Conservation (phyloP, 2,113 vertebrate species). For the Mus pahari region DNA sequence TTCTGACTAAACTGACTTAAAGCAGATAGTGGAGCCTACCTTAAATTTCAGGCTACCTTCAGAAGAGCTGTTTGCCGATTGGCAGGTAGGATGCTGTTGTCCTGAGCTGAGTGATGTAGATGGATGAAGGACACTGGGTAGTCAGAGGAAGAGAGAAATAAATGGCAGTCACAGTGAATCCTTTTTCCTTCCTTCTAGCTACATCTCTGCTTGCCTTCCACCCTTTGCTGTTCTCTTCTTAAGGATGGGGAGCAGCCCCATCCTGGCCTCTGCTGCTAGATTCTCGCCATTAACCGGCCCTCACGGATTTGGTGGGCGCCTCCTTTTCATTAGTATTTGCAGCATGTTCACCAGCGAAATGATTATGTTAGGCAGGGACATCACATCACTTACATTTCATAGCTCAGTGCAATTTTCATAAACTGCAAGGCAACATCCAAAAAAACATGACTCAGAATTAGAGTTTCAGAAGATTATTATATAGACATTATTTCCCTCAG, state of each 20-base stretch:
- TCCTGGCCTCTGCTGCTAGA: slow-evolving; percentile 42
- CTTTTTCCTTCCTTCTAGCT: background rate
- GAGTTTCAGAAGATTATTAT: slow-evolving; percentile 97
- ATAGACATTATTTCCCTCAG: slow-evolving; percentile 99
- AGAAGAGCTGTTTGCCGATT: background rate
- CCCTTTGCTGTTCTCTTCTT: slow-evolving; percentile 29
- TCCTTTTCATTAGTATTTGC: slow-evolving; percentile 87
- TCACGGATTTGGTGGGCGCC: slow-evolving; percentile 70
- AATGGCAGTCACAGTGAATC: background rate
- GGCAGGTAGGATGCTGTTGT: background rate
- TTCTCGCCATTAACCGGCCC: slow-evolving; percentile 69
- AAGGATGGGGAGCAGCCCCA: background rate
- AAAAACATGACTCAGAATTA: slow-evolving; percentile 94
- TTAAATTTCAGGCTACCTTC: background rate
- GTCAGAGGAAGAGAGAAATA: background rate
- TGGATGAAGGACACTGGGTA: background rate
- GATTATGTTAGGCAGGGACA: slow-evolving; percentile 91
- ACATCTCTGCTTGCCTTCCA: background rate
- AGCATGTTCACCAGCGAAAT: slow-evolving; percentile 89
- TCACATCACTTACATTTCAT: slow-evolving; percentile 93
- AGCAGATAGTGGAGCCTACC: background rate
- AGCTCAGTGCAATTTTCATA: slow-evolving; percentile 93
- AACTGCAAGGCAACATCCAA: slow-evolving; percentile 92
- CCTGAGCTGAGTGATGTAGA: background rate
- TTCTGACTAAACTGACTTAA: background rate